Evolutionary conservation across 2,888 invertebrate genomes (phyloP).

Genomic region (Melipona bicolor): DNA sequence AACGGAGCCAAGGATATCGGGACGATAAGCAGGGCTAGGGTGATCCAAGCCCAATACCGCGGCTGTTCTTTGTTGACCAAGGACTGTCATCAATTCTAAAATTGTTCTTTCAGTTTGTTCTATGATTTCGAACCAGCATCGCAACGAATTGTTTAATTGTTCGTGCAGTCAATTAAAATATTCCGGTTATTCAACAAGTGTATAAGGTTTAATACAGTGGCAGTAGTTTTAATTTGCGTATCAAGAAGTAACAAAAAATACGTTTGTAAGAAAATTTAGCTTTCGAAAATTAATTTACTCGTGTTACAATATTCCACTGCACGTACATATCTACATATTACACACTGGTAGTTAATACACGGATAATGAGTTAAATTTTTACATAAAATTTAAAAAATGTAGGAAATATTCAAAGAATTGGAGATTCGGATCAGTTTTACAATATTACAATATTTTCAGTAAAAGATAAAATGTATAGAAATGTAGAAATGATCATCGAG

Average conservation of each 20-base stretch:
- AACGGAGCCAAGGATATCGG: slow-evolving; percentile 73
- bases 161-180: neutral
- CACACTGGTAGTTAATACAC: too few relatives aligned
- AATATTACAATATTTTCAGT: neutral
- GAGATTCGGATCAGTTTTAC: neutral
- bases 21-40: slow-evolving; percentile 66
- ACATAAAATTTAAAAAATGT: neutral
- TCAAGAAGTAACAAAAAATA: neutral
- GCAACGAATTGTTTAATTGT: neutral
- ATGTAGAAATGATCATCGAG: neutral
- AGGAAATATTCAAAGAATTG: neutral
- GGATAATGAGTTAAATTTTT: neutral
- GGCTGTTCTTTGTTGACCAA: slow-evolving; percentile 50
- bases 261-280: neutral
- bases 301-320: too few relatives aligned
- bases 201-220: neutral
- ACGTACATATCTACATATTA: too few relatives aligned
- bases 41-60: slow-evolving; percentile 58
- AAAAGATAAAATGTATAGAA: neutral
- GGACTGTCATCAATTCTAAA: slow-evolving; percentile 48
- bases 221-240: too few relatives aligned
- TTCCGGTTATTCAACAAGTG: neutral
- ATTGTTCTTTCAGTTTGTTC: slow-evolving; percentile 49
- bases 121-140: neutral
- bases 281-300: neutral